Conservation (phyloP, 2,113 vertebrate species). For the Lagenorhynchus albirostris region DNA sequence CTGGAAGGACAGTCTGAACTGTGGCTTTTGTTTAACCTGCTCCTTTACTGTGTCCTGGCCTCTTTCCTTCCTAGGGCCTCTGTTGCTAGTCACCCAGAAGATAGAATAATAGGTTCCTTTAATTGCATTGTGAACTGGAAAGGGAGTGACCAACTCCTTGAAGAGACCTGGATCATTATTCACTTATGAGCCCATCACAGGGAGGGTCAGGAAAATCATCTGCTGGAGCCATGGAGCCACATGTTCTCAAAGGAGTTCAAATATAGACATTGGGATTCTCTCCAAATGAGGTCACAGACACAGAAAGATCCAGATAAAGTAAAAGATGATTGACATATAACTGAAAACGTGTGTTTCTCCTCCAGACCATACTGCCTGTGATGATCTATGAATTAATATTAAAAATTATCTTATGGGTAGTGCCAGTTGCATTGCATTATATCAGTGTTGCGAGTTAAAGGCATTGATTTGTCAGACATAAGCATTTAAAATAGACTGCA, state of each 20-base stretch:
- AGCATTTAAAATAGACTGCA: background rate
- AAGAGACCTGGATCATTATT: background rate
- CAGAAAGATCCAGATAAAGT: background rate
- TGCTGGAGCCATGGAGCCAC: background rate
- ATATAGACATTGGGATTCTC: background rate
- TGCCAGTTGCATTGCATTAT: background rate
- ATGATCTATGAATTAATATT: background rate
- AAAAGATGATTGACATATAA: background rate
- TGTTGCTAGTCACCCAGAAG: background rate
- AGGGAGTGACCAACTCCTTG: background rate
- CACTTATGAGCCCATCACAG: background rate
- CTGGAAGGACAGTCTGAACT: background rate
- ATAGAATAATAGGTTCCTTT: background rate
- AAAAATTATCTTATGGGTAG: background rate
- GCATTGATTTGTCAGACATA: background rate
- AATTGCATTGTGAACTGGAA: background rate
- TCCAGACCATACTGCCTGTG: background rate
- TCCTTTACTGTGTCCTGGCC: background rate
- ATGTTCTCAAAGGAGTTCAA: background rate
- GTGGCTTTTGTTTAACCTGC: background rate
- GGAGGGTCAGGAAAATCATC: background rate
- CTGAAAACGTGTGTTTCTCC: background rate
- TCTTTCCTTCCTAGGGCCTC: background rate
- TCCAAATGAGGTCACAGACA: background rate
- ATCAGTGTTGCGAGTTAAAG: background rate